Percentiles rank a stretch among this genome's conserved stretches.
phyloP scores from a whole-genome alignment of 2,888 invertebrate genomes.

The Cephus sareptanus region DNA sequence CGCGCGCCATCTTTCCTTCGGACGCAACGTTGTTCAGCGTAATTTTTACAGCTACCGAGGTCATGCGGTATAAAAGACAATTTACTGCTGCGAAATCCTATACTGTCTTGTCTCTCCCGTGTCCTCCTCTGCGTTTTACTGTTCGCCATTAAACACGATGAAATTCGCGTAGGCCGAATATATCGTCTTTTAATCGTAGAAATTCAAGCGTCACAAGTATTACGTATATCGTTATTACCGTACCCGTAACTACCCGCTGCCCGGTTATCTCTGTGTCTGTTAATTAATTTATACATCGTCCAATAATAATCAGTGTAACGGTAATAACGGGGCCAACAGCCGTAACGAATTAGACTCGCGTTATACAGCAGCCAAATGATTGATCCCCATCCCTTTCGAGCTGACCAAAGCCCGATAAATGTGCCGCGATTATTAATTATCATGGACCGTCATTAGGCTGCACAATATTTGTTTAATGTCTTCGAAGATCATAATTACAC shows the following conservation, averaged over 20 bases:
- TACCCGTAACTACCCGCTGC: not conserved
- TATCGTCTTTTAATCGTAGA: not conserved
- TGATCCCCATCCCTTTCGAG: not conserved
- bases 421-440: conserved; percentile 1
- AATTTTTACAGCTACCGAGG: conserved; percentile 26
- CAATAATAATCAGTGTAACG: not conserved
- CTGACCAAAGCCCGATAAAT: conserved; percentile 2
- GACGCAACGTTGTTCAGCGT: conserved; percentile 20
- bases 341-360: not conserved
- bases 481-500: conserved; percentile 6
- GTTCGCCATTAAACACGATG: not conserved
- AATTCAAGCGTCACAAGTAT: not conserved
- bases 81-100: conserved; percentile 20
- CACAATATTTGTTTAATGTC: conserved; percentile 6
- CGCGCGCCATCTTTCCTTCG: conserved; percentile 5
- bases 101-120: conserved; percentile 10
- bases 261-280: not conserved
- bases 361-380: not conserved
- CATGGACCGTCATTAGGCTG: conserved; percentile 1
- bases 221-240: not conserved
- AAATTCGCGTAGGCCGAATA: not conserved
- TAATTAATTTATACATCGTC: not conserved
- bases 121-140: conserved; percentile 2
- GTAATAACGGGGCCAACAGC: not conserved
- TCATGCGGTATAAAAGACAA: conserved; percentile 28